These are phyloP conservation scores for Diplolepis rosae DNA, from an alignment of 2,888 invertebrate species.

Conservation along the genomic window DNA sequence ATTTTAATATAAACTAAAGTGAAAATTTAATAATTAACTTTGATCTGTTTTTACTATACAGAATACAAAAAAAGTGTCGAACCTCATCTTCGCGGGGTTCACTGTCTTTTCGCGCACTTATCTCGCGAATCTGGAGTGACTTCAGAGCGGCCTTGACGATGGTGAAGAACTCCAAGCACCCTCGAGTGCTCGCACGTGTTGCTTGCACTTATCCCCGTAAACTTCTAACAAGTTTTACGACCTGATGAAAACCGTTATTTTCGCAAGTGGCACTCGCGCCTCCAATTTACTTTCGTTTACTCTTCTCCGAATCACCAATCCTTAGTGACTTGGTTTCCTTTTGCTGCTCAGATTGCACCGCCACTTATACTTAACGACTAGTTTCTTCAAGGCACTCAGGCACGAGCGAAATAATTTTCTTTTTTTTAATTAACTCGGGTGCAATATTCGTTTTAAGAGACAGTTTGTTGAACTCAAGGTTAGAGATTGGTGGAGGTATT, in stretches of 20 bases:
- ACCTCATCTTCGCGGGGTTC: neutral
- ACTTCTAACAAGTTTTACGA: constrained; percentile 5
- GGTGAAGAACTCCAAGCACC: neutral
- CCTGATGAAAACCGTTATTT: neutral
- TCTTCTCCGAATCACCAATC: constrained; percentile 13
- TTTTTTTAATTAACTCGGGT: neutral
- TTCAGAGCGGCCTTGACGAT: neutral
- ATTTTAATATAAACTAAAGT: neutral
- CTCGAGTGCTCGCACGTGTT: constrained; percentile 14
- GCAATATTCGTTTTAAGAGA: neutral
- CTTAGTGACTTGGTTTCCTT: constrained; percentile 6
- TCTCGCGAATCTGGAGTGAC: neutral
- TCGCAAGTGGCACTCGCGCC: neutral
- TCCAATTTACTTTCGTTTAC: constrained; percentile 20
- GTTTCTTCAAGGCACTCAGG: neutral
- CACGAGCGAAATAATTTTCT: neutral
- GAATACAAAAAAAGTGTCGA: neutral
- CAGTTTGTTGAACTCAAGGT: neutral
- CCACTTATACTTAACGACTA: neutral
- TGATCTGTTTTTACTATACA: neutral
- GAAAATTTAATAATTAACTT: neutral
- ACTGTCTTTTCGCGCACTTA: neutral
- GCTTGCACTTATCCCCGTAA: neutral
- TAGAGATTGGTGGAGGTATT: neutral
- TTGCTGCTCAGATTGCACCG: neutral